Percentiles rank a stretch among this genome's conserved stretches.
These are phyloP conservation scores for Prionace glauca DNA, from an alignment of 2,797 vertebrate species.

Conservation along the genomic window DNA sequence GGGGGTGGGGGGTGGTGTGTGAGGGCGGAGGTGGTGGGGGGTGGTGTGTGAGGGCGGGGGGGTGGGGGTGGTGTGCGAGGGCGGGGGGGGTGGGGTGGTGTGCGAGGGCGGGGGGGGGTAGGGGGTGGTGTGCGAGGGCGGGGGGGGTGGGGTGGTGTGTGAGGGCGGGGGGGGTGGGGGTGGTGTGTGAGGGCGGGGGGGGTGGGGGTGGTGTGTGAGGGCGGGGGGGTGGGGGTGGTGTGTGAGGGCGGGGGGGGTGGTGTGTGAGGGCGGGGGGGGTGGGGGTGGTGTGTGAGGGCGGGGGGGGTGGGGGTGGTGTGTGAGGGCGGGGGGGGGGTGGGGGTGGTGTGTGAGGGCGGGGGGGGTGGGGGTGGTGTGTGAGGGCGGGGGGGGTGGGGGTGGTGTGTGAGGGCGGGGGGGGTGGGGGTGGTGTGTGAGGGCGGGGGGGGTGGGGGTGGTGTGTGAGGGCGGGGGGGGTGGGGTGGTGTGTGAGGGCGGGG, in stretches of 20 bases:
- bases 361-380: neutral
- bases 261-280: no score
- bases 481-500: no score
- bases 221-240: neutral
- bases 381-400: neutral
- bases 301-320: neutral
- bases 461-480: neutral
- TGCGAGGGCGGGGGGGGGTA: no score
- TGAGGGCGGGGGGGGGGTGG: neutral
- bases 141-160: neutral
- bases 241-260: neutral
- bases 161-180: neutral
- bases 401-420: no score
- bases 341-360: neutral
- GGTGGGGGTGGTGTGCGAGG: neutral
- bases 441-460: no score
- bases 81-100: no score
- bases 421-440: no score
- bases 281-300: neutral
- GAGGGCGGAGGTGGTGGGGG: neutral
- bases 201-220: no score
- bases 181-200: neutral
- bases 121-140: neutral
- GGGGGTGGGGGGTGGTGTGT: neutral
- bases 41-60: no score